These are phyloP conservation scores for Brachionus rubens DNA, from an alignment of 1,140 invertebrate species.

Conservation along the genomic window DNA sequence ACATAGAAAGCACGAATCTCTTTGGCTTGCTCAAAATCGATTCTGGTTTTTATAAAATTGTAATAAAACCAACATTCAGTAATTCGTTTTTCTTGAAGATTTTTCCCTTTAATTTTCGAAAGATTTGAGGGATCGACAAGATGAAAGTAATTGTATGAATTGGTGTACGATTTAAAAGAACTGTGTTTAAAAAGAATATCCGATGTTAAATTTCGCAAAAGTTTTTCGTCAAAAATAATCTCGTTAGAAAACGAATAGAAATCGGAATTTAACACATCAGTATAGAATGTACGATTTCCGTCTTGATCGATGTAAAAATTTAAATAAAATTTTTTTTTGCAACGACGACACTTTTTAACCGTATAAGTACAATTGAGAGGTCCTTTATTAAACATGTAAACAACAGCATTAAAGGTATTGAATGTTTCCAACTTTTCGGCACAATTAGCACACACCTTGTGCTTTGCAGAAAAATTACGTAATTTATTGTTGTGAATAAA, in stretches of 20 bases:
- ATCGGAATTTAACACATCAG: not conserved
- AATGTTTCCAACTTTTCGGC: not conserved
- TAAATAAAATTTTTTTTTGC: not conserved
- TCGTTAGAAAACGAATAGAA: not conserved
- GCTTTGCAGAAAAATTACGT: no score
- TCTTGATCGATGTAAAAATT: not conserved
- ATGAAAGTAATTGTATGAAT: not conserved
- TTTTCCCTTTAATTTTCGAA: not conserved
- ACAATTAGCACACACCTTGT: no score
- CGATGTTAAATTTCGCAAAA: not conserved
- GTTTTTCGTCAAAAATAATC: conserved; percentile 11
- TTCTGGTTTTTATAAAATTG: not conserved
- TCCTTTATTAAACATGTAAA: not conserved
- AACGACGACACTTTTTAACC: not conserved
- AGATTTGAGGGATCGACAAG: no score
- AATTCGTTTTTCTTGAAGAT: conserved; percentile 10
- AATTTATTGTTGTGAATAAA: no score
- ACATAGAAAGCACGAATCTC: not conserved
- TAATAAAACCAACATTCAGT: not conserved
- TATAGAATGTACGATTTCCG: not conserved
- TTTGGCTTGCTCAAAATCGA: not conserved
- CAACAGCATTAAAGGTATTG: not conserved
- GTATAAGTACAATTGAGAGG: not conserved
- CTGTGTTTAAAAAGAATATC: conserved; percentile 1
- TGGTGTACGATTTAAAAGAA: not conserved